A percentile compares a stretch with the other conserved stretches of the same genome.
phyloP scores from a whole-genome alignment of 2,113 vertebrate genomes.

The Callipepla squamata region DNA sequence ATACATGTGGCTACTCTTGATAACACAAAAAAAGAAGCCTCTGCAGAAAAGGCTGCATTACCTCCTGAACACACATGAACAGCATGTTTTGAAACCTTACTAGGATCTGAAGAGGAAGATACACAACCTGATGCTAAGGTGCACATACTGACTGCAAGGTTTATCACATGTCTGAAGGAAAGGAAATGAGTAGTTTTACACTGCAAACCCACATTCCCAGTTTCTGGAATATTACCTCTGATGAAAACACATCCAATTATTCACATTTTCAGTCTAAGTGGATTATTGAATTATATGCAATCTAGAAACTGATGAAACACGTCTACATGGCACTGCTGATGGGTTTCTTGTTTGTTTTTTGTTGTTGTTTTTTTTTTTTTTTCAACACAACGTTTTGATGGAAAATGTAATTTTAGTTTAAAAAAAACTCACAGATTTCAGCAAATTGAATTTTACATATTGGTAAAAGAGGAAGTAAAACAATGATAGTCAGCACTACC shows the following conservation, averaged over 20 bases:
- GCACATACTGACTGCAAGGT: background rate
- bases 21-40: background rate
- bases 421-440: background rate
- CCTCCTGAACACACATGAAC: rapidly evolving
- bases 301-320: background rate
- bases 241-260: background rate
- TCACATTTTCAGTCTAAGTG: background rate
- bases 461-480: background rate
- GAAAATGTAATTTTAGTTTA: background rate
- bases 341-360: too few relatives aligned
- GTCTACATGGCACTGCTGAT: background rate
- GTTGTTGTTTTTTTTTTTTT: too few relatives aligned
- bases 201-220: background rate
- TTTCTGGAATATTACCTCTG: background rate
- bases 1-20: background rate
- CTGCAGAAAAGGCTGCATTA: background rate
- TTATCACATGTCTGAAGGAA: background rate
- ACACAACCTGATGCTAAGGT: background rate
- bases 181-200: background rate
- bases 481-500: background rate
- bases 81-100: background rate
- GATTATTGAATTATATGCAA: background rate
- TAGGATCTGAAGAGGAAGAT: background rate
- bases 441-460: rapidly evolving
- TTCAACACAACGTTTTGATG: background rate